Percentiles rank a stretch among this genome's conserved stretches.
Conservation (phyloP, 2,113 vertebrate species). For the Protobothrops flavoviridis region DNA sequence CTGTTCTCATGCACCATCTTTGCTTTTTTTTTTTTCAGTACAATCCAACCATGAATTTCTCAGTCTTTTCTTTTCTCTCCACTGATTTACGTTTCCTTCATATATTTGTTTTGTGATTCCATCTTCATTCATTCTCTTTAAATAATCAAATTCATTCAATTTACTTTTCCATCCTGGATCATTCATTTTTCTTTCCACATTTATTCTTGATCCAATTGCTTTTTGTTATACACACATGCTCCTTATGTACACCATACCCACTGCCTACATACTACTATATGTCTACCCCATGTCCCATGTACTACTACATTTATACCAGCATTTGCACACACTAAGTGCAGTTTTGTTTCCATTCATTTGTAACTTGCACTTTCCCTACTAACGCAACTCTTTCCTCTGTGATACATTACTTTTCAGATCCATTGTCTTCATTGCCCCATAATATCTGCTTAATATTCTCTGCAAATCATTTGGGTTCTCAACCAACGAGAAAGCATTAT, state of each 20-base stretch:
- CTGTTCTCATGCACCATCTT: not conserved
- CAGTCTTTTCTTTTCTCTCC: not conserved
- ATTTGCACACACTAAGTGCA: not conserved
- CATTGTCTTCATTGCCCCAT: not conserved
- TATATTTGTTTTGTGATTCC: not conserved
- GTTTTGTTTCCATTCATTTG: not conserved
- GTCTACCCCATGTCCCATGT: not conserved
- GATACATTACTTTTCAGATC: not conserved
- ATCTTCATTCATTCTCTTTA: not conserved
- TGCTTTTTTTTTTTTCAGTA: not conserved
- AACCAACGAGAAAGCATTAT: not conserved
- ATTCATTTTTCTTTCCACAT: not conserved
- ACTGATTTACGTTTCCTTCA: not conserved
- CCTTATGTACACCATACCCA: not conserved
- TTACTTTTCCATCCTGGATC: not conserved
- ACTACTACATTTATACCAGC: too few species aligned
- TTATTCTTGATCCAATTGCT: not conserved
- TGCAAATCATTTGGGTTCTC: not conserved
- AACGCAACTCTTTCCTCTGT: not conserved
- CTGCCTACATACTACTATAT: not conserved
- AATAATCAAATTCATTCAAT: not conserved
- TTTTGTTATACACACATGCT: not conserved
- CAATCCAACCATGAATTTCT: not conserved
- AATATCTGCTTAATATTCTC: not conserved
- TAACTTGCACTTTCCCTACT: not conserved